Conservation (phyloP, 2,797 vertebrate genomes). For the Sphaeramia orbicularis region DNA sequence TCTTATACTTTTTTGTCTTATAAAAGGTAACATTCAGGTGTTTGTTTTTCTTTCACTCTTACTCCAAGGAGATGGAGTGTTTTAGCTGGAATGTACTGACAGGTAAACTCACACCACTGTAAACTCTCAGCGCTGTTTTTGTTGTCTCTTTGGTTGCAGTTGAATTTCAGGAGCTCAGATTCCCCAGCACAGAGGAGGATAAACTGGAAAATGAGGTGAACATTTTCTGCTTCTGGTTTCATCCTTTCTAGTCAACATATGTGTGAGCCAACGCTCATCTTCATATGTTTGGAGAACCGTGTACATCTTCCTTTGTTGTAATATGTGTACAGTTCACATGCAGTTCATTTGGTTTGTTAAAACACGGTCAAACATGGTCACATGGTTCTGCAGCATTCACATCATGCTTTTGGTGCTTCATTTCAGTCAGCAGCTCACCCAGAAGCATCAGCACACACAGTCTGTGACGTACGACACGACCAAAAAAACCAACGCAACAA, state of each 20-base stretch:
- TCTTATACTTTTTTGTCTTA: too few species aligned
- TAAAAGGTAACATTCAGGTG: too few species aligned
- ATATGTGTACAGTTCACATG: conserved; percentile 8
- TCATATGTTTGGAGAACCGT: too few species aligned
- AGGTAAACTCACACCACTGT: too few species aligned
- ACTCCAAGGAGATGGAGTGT: too few species aligned
- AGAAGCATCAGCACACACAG: conserved; percentile 41
- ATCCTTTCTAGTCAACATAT: too few species aligned
- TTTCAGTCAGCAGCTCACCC: conserved; percentile 26
- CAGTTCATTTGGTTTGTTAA: not conserved
- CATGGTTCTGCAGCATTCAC: not conserved
- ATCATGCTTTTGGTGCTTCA: conserved; percentile 40
- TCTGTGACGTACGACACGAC: not conserved
- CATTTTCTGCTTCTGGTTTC: conserved; percentile 9
- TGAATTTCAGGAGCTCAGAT: not conserved
- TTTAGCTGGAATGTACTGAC: too few species aligned
- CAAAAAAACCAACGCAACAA: not conserved
- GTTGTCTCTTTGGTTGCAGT: not conserved
- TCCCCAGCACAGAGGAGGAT: not conserved
- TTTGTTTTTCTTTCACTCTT: too few species aligned
- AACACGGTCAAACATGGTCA: too few species aligned
- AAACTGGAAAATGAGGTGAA: conserved; percentile 33
- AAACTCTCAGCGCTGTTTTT: not conserved
- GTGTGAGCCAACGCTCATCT: too few species aligned
- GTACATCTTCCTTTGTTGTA: too few species aligned